Base-by-base conservation (phyloP, 2,797 vertebrate species). In the Novumbra hubbsi region DNA sequence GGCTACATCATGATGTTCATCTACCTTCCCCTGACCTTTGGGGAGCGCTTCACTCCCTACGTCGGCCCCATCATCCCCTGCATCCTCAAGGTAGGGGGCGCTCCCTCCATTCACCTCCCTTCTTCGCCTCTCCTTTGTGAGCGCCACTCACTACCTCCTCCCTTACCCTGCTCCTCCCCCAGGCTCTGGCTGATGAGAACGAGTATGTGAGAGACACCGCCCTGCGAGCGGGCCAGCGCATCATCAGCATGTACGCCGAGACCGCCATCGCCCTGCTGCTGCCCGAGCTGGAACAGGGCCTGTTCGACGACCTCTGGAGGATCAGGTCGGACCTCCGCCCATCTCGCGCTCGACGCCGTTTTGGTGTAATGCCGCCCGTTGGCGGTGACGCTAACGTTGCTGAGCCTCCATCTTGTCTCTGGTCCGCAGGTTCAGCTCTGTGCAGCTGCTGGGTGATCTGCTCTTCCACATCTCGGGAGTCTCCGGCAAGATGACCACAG, bases 1-100 rank as follows among this genome's bases (percentile, higher is more conserved):
- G 98, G 98, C 74, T 99, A 99, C 85, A 99, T 99, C 80, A 99
- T 99, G 98, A 98, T 99, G 98, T 99, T 99, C 88, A 99, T 99
- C 91, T 99, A 99, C 86, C 91, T 99, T 81, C 98, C 98, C 0
- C 96, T 99, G 81, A 99, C 98, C 63, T 99, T 99, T 60, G 98
- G 98, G 83, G 97, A 99, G 76, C 96, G 92, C 80, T 99, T 99
- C 75, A 99, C 96, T 24, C 96, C 98, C 9, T 99, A 99, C 0
- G 96, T 99, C 63, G 98, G 98, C 41, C 97, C 98, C 76, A 99
- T 99, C 91, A 97, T 99, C 84, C 98, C 98, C 65, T 99, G 98
- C 84, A 98, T 99, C 74, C 96, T 99, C 62, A 99, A 99, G 96
- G 98, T 99, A 93, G 4, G 86, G 68, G 0, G 30, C 65, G 21